Conservation (phyloP, 2,113 vertebrate species). For the Cromileptes altivelis region DNA sequence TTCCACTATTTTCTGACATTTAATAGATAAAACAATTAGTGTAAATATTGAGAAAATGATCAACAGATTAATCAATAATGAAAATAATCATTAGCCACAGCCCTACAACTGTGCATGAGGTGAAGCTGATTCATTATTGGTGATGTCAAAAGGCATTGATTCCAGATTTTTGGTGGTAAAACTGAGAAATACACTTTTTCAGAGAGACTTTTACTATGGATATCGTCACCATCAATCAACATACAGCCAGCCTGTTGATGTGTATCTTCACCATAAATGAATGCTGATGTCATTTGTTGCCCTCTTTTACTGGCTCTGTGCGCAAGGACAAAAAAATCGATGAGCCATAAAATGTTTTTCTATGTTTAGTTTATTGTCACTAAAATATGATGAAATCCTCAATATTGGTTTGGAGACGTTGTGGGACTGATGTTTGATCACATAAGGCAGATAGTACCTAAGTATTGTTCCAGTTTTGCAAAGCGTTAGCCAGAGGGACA, state of each 20-base stretch:
- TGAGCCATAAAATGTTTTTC: neutral
- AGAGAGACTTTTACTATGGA: neutral
- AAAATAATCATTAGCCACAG: neutral
- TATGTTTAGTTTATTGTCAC: neutral
- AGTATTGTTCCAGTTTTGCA: neutral
- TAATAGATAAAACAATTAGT: neutral
- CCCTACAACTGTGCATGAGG: neutral
- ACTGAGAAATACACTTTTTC: too few species aligned
- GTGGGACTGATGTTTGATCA: slow-evolving; percentile 6
- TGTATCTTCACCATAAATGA: neutral
- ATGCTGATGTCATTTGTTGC: too few species aligned
- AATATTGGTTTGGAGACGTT: neutral
- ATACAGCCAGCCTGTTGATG: neutral
- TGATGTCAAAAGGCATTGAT: neutral
- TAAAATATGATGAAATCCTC: neutral
- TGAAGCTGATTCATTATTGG: neutral
- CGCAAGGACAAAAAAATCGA: neutral
- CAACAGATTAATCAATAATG: neutral
- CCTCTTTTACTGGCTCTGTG: neutral
- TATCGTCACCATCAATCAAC: neutral
- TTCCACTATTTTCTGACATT: neutral
- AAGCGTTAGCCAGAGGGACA: neutral
- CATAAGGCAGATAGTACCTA: neutral
- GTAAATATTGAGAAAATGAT: too few species aligned
- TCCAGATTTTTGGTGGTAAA: neutral